Evolutionary conservation across 2,797 vertebrate genomes (phyloP).

Genomic region (Lagodon rhomboides): DNA sequence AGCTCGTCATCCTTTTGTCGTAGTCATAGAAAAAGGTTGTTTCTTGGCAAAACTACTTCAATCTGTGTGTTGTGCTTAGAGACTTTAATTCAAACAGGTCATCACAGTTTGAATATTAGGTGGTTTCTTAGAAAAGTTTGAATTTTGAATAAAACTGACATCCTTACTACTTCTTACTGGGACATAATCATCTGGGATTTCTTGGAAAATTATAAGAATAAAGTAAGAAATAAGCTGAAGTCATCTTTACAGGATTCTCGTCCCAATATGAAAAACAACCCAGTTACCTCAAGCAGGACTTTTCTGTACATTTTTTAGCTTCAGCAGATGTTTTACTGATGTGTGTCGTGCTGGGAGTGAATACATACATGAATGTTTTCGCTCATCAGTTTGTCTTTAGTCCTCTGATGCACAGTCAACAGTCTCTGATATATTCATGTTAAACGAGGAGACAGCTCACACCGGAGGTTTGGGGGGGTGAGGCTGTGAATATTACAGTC

Average conservation of each 20-base stretch:
- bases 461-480: conserved; percentile 1
- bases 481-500: conserved; percentile 43
- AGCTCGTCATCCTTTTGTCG: no score
- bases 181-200: not conserved
- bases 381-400: conserved; percentile 1
- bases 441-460: conserved; percentile 43
- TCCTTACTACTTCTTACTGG: not conserved
- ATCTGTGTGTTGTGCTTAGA: not conserved
- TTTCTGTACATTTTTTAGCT: not conserved
- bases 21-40: no score
- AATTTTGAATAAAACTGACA: not conserved
- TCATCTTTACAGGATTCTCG: not conserved
- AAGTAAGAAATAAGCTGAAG: not conserved
- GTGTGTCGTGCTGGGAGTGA: not conserved
- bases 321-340: not conserved
- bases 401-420: conserved; percentile 51
- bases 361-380: not conserved
- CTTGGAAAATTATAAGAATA: not conserved
- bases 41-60: not conserved
- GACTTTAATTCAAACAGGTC: not conserved
- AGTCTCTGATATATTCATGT: conserved; percentile 46
- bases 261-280: not conserved
- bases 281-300: not conserved
- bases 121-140: not conserved
- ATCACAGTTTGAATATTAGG: not conserved